Conservation (phyloP, 2,888 invertebrate genomes). For the Ornithoptera alexandrae region DNA sequence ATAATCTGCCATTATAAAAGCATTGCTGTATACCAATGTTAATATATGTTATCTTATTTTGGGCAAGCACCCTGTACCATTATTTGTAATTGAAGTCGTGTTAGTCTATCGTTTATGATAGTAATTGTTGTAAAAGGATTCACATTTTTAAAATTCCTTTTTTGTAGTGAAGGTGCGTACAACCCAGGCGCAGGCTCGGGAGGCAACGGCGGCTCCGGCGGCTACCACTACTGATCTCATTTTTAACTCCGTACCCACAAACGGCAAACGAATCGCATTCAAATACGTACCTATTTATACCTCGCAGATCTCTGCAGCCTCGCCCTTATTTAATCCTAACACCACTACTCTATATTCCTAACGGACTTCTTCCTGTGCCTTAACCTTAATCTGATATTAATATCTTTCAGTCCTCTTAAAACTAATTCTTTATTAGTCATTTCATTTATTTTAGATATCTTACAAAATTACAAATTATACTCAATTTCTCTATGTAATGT, state of each 20-base stretch:
- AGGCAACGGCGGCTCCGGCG: conserved; percentile 44
- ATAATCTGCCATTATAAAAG: too few relatives aligned
- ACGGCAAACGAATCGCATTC: conserved; percentile 41
- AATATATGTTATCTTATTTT: too few relatives aligned
- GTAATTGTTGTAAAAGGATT: conserved; percentile 3
- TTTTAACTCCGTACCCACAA: conserved; percentile 33
- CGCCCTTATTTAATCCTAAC: conserved; percentile 17
- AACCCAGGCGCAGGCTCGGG: conserved; percentile 51
- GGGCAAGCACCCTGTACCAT: too few relatives aligned
- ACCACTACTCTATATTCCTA: conserved; percentile 22
- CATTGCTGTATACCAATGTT: too few relatives aligned
- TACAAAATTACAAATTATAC: background rate
- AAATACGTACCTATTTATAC: conserved; percentile 28
- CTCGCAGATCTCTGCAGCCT: conserved; percentile 14
- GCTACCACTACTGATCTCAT: conserved; percentile 72
- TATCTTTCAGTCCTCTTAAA: background rate
- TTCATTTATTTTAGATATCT: background rate
- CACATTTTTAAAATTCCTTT: conserved; percentile 31
- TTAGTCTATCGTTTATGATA: too few relatives aligned
- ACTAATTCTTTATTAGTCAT: background rate
- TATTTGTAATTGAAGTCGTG: too few relatives aligned
- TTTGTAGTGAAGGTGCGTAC: conserved; percentile 67
- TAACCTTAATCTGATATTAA: background rate
- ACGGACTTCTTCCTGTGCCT: conserved; percentile 1
- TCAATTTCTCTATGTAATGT: background rate